These are phyloP conservation scores for Arbacia lixula DNA, from an alignment of 53 echinoderm and acorn worm species.

Conservation along the genomic window DNA sequence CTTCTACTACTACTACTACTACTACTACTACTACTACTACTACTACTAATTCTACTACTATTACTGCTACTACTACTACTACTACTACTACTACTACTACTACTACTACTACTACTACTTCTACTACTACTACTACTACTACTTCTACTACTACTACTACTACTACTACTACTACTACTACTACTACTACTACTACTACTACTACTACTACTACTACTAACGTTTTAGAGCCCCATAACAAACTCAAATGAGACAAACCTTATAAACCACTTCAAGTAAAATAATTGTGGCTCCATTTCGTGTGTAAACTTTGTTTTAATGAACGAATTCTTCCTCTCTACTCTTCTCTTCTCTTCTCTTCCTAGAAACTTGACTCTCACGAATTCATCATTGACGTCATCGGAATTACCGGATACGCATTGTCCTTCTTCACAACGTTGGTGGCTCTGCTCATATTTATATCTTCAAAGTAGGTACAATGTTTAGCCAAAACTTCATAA, in stretches of 20 bases:
- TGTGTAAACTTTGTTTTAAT: too few relatives aligned
- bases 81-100: not conserved
- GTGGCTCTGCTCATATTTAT: constrained; percentile 72
- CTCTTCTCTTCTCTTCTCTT: too few relatives aligned
- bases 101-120: not conserved
- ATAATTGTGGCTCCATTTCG: too few relatives aligned
- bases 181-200: not conserved
- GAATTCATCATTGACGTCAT: too few relatives aligned
- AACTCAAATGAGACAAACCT: too few relatives aligned
- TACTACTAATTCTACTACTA: not conserved
- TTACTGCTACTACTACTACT: not conserved
- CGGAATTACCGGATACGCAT: constrained; percentile 20
- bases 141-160: not conserved
- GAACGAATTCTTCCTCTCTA: too few relatives aligned
- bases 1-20: not conserved
- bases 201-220: not conserved
- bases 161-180: not conserved
- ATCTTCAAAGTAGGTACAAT: constrained; percentile 57
- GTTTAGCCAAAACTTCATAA: too few relatives aligned
- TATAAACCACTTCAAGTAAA: too few relatives aligned
- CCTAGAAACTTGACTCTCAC: too few relatives aligned
- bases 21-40: not conserved
- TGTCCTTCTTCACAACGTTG: constrained; percentile 65
- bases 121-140: not conserved
- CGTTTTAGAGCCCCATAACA: too few relatives aligned